phyloP scores from a whole-genome alignment of 2,113 vertebrate genomes.

The Sceloporus tristichus region DNA sequence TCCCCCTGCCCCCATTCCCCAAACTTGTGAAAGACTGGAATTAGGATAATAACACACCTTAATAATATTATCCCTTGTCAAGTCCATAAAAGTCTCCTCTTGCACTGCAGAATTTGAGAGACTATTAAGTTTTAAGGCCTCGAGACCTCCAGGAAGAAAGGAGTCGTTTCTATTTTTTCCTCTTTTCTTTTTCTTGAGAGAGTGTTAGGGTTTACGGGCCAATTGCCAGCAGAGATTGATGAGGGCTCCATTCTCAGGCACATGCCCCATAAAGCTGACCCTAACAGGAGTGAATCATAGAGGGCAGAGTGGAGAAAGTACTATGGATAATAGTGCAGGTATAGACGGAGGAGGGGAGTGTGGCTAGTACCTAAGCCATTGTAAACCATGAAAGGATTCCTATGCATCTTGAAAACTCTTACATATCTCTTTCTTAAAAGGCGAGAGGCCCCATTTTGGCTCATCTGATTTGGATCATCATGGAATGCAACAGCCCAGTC shows the following conservation, averaged over 20 bases:
- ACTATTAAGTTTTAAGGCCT: constrained; percentile 85
- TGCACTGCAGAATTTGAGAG: constrained; percentile 76
- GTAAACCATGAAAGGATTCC: neutral
- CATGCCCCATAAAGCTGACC: rapidly evolving
- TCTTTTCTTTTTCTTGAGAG: neutral
- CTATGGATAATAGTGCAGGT: rapidly evolving
- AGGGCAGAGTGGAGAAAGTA: neutral
- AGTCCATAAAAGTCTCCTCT: constrained; percentile 83
- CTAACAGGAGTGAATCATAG: neutral
- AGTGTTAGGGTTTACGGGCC: constrained; percentile 59
- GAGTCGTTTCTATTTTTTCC: constrained; percentile 56
- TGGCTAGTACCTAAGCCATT: neutral
- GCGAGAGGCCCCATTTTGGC: neutral
- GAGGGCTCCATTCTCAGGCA: neutral
- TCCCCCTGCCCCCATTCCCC: neutral
- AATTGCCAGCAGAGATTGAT: neutral
- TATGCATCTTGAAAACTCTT: neutral
- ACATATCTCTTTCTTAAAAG: neutral
- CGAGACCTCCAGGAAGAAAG: constrained; percentile 77
- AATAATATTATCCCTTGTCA: constrained; percentile 76
- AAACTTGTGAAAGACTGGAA: constrained; percentile 61
- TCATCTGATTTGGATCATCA: neutral
- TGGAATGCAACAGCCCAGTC: neutral
- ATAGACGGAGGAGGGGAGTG: rapidly evolving
- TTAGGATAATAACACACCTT: constrained; percentile 72